These are phyloP conservation scores for Trichopria drosophilae DNA, from an alignment of 2,888 invertebrate species.

Conservation along the genomic window DNA sequence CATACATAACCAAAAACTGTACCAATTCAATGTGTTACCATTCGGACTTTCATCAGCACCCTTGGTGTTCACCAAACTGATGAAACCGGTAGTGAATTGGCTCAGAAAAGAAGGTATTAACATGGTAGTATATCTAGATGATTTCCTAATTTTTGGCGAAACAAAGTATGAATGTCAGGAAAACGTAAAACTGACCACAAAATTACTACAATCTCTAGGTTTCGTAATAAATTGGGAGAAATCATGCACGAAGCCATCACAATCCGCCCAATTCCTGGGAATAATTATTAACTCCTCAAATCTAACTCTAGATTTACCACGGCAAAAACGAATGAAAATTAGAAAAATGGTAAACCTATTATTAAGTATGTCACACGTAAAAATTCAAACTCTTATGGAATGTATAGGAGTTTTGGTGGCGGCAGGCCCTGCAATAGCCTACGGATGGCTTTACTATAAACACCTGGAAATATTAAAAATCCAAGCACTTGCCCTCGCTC, in stretches of 20 bases:
- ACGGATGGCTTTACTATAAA: no score
- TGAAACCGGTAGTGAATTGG: no score
- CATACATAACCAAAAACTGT: neutral
- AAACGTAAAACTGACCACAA: neutral
- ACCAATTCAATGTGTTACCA: no score
- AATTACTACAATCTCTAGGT: slow-evolving; percentile 1
- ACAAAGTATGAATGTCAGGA: neutral
- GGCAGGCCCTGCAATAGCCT: slow-evolving; percentile 23
- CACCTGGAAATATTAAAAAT: slow-evolving; percentile 17
- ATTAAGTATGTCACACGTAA: neutral
- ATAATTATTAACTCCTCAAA: neutral
- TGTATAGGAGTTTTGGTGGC: slow-evolving; percentile 23
- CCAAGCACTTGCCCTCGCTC: neutral
- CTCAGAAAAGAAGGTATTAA: neutral
- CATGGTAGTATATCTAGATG: slow-evolving; percentile 1
- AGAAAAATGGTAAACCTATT: neutral
- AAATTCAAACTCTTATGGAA: neutral
- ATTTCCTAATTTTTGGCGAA: neutral
- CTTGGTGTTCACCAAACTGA: no score
- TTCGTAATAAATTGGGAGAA: neutral
- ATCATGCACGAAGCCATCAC: neutral
- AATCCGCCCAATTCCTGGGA: neutral
- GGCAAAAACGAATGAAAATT: neutral
- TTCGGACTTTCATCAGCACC: no score
- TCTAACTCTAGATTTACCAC: neutral